These are phyloP conservation scores for Danionella dracula DNA, from an alignment of 2,797 vertebrate species.

Conservation along the genomic window DNA sequence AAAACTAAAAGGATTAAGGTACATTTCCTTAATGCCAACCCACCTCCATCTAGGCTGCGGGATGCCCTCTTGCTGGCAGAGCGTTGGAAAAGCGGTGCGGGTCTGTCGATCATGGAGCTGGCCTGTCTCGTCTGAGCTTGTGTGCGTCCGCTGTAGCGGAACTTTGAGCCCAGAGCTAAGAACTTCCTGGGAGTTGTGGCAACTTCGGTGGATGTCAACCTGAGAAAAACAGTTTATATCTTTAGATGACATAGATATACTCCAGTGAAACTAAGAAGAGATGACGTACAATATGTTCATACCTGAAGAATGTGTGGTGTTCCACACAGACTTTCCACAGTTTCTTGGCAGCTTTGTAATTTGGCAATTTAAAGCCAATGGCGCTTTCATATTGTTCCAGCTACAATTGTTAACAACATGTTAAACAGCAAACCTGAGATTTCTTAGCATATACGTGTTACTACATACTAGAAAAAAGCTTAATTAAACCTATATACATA, in stretches of 20 bases:
- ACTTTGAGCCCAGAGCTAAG: conserved; percentile 93
- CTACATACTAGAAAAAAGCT: too few relatives aligned
- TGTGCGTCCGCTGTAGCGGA: conserved; percentile 93
- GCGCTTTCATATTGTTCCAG: conserved; percentile 85
- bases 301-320: conserved; percentile 89
- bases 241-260: background rate
- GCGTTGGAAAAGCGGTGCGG: conserved; percentile 89
- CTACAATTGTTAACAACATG: conserved; percentile 46
- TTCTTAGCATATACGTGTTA: background rate
- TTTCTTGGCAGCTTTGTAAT: conserved; percentile 83
- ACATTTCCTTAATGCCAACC: conserved; percentile 14
- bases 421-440: background rate
- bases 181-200: conserved; percentile 90
- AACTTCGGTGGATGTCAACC: conserved; percentile 88
- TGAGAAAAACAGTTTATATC: conserved; percentile 42
- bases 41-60: conserved; percentile 91
- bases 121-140: conserved; percentile 94
- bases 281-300: background rate
- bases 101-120: conserved; percentile 90
- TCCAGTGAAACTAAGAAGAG: background rate
- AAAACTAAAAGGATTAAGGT: too few relatives aligned
- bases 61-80: conserved; percentile 91
- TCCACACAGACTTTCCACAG: conserved; percentile 89
- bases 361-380: conserved; percentile 85
- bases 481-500: too few relatives aligned